Base-by-base conservation (phyloP, 2,888 invertebrate genomes). In the Drosophila anomalata region DNA sequence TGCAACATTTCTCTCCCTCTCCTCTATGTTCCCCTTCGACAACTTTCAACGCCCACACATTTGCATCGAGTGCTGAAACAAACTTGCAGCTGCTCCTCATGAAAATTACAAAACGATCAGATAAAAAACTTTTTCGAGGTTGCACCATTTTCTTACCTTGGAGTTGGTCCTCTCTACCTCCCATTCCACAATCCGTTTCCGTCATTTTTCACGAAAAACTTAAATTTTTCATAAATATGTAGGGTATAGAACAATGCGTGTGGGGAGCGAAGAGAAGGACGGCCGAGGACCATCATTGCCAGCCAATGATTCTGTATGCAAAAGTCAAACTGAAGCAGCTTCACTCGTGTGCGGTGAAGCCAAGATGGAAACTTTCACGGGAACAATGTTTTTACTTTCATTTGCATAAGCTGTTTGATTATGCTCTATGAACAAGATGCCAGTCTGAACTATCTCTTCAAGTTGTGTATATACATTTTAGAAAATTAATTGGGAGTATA, bases 81-180 rank as follows among this genome's bases (percentile, higher is more conserved):
- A 75, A 63, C 52, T 76, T 72, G 59, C 81, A 87, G 69, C 81
- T 80, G 87, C 52, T 63, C 54, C 63, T 68, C 50, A 41, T 65
- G 67, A 83, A 79, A 77, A 54, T 67, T 76, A 71, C 71, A 83
- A 77, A 72, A 71, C 71, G 59, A 66, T 56, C 51, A 66, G 24
- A 33, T 53, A 42, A 42, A 24, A 42, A 44, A 33, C 22, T 52
- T 70, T n/a, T 20, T 7, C 39, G 41, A 33, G 46, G 12, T 51
- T 44, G 0, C 11, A 36, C 36, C 22, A 42, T 62, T 50, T 46
- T 11, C 17, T 53, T 51, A 17, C 29, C 52, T 41, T 42, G 41
- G 41, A 41, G 41, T 41, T 12, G n/a, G 36, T 12, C 9, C 6
- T 4, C 6, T 12, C 36, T 8, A 8, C 5, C 17, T 14, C 14